phyloP scores from a whole-genome alignment of 2,797 vertebrate genomes.

The Crenuchus spilurus region DNA sequence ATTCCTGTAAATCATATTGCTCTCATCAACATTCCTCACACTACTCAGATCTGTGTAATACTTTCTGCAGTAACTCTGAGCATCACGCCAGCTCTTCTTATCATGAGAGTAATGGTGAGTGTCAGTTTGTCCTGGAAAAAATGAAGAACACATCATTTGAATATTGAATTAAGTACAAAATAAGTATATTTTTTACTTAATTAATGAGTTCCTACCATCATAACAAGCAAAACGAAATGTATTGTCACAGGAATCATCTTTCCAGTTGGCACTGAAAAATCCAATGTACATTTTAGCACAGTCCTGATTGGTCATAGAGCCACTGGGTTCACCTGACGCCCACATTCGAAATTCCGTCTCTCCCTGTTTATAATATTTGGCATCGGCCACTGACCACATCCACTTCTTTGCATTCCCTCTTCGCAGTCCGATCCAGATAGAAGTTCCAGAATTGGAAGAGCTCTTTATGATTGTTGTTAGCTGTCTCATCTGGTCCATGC shows the following conservation, averaged over 20 bases:
- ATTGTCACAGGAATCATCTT: fast-evolving
- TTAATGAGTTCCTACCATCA: slow-evolving; percentile 8
- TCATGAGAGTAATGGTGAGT: neutral
- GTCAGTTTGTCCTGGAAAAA: neutral
- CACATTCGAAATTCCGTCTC: slow-evolving; percentile 1
- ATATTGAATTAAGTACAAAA: neutral
- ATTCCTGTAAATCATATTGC: fast-evolving
- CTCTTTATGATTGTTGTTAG: neutral
- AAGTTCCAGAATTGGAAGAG: fast-evolving
- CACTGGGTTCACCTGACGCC: fast-evolving
- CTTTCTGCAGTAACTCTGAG: slow-evolving; percentile 35
- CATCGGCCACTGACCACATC: slow-evolving; percentile 36
- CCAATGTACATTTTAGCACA: neutral
- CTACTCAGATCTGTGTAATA: slow-evolving; percentile 34
- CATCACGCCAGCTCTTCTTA: neutral
- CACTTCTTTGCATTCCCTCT: neutral
- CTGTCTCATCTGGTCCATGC: neutral
- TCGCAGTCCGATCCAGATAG: slow-evolving; percentile 39
- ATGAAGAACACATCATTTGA: too few species aligned
- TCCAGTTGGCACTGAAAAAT: neutral
- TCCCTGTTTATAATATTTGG: neutral
- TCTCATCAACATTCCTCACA: slow-evolving; percentile 1
- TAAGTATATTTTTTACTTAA: too few species aligned
- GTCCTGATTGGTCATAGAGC: neutral
- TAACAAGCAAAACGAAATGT: neutral